Base-by-base conservation (phyloP, 1,140 invertebrate species). In the Drosophila saltans region DNA sequence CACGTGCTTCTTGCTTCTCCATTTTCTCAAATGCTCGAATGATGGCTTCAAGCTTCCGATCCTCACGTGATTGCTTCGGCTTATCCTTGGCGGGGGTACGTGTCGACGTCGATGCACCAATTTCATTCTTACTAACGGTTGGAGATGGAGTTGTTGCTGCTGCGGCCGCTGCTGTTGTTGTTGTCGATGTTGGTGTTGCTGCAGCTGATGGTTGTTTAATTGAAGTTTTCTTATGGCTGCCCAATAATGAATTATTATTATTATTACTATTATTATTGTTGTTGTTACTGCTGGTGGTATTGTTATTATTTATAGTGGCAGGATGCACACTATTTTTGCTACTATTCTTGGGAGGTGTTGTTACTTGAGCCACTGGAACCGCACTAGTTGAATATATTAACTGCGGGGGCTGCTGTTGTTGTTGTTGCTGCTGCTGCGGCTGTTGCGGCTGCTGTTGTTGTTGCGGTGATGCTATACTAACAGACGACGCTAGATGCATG, bases 21-120 rank as follows among this genome's bases (percentile, higher is more conserved):
- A 97, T 94, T 36, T 96, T 94, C 78, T 96, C 96, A 92, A 99
- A 98, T 0, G 97, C 97, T 89, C 98, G 97, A 95, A 99, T 96
- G 74, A 98, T 98, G 0, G 97, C 97, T 88, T 98, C 97, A 94
- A 99, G 96, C 93, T 99, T 99, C n/a, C 97, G 94, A 86, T 99
- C 98, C 92, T 99, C 98, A 3, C 97, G 93, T 2, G 97, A 97
- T 96, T 97, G 93, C 59, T 93, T 90, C 1, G 77, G 84, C 9
- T 91, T 91, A 21, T 92, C 86, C 66, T 91, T 93, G 74, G 58
- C 73, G 2, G 69, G 26, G 0, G 66, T 57, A 1, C 56, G 79
- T 11, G 75, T 52, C 28, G 82, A 33, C 2, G 84, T 41, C 9
- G 73, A 66, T 2, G 70, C n/a, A 4, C 45, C 11, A 2, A 73